Evolutionary conservation across 2,888 invertebrate genomes (phyloP), one percentile per base, ranked within the genome.

Genomic region (Callyntrura guangdongensis): DNA sequence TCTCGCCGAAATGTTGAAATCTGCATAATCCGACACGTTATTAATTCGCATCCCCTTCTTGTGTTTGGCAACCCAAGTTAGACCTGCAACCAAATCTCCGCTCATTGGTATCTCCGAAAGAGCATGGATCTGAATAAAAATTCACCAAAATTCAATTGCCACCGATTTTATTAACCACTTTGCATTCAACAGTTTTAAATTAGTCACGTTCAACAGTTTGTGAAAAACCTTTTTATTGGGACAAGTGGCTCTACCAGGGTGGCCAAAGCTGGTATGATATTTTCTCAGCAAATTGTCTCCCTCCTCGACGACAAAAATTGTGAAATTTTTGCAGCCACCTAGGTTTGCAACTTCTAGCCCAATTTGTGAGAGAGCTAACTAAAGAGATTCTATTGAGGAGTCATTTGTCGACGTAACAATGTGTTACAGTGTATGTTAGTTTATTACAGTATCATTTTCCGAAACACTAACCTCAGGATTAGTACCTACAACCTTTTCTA

Each of bases 311-410:
- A 49, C 25, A 36, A 91, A 89, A 9, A 91, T 22, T 9, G 79
- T 85, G 8, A 85, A 22, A 53, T 91, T 85, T n/a, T 84, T 82
- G 53, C 88, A 89, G 27, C 12, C 17, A 4, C 20, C 59, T 53
- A 91, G 27, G 17, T 47, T 59, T 0, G 27, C 77, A 69, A 89
- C 56, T 64, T 88, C 85, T 9, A 59, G 4, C 17, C 88, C 91
- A 49, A 91, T 91, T 47, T 86, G 79, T 85, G 85, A 53, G 81
- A 84, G 85, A 85, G 72, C 88, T 89, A 85, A 74, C 79, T 83
- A 83, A 86, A 86, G 74, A 8, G 45, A 85, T 59, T 74, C 77
- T 81, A 89, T 25, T 89, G 83, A 79, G 59, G 56, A 86, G 59
- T 90, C 14, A 86, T 25, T 69, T 61, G 36, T 45, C 27, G 17